phyloP scores from a whole-genome alignment of 2,113 vertebrate genomes.

The Crotalus horridus region DNA sequence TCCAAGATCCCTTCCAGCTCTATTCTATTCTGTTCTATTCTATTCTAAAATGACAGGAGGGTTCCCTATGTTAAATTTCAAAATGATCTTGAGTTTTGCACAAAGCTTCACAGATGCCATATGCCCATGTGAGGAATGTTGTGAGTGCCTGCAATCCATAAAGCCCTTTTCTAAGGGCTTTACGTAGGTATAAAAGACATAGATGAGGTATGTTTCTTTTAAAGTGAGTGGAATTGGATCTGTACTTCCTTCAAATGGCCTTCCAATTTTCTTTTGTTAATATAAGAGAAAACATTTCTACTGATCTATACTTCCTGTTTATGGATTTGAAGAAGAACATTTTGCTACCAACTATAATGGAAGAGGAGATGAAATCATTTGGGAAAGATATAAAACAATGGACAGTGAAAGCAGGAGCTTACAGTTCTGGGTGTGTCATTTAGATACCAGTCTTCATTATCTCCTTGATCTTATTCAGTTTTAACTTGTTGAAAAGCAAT shows the following conservation, averaged over 20 bases:
- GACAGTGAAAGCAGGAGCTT: not conserved
- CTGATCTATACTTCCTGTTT: not conserved
- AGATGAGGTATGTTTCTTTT: not conserved
- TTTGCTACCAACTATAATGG: not conserved
- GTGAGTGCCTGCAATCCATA: not conserved
- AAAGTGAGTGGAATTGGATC: not conserved
- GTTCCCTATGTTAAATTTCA: not conserved
- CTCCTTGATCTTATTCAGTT: not conserved
- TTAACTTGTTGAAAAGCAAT: not conserved
- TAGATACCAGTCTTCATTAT: not conserved
- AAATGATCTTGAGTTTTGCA: not conserved
- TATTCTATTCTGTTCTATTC: too few relatives aligned
- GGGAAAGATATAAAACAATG: not conserved
- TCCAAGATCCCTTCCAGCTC: too few relatives aligned
- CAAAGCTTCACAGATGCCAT: not conserved
- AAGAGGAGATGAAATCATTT: not conserved
- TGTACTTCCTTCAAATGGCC: not conserved
- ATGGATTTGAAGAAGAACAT: not conserved
- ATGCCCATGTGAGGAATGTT: not conserved
- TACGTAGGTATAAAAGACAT: not conserved
- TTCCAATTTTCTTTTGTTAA: not conserved
- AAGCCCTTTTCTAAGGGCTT: not conserved
- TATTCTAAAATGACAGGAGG: not conserved
- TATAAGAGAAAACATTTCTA: not conserved
- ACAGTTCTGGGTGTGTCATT: not conserved